Conservation (phyloP, 2,888 invertebrate species). For the Cosmopolites sordidus region DNA sequence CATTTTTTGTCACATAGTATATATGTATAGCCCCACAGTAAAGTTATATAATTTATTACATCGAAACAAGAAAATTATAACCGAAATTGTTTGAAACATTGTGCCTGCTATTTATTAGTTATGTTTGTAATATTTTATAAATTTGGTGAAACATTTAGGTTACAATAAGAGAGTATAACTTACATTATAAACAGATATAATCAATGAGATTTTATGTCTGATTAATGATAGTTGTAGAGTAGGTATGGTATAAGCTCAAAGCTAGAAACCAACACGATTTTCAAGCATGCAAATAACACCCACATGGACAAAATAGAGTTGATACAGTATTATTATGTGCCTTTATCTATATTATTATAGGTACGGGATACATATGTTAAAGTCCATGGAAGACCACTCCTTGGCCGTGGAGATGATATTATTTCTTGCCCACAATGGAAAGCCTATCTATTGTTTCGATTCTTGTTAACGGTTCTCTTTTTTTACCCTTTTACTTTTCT, state of each 20-base stretch:
- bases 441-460: constrained; percentile 35
- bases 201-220: no score
- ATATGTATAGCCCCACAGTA: no score
- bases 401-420: constrained; percentile 43
- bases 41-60: no score
- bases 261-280: constrained; percentile 8
- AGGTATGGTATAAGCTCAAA: background rate
- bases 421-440: constrained; percentile 41
- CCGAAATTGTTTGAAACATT: no score
- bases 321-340: constrained; percentile 46
- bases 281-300: constrained; percentile 45
- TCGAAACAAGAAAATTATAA: no score
- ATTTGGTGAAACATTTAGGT: no score
- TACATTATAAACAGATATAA: no score
- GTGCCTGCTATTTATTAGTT: no score
- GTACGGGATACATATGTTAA: constrained; percentile 45
- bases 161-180: no score
- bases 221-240: no score
- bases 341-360: constrained; percentile 47
- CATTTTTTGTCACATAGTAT: no score
- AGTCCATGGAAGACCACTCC: constrained; percentile 37
- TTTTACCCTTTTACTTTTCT: constrained; percentile 9
- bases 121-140: no score
- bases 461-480: constrained; percentile 5
- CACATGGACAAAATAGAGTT: constrained; percentile 39